These are phyloP conservation scores for Enteromius argenteus DNA, from an alignment of 2,797 vertebrate genomes.

Conservation along the genomic window DNA sequence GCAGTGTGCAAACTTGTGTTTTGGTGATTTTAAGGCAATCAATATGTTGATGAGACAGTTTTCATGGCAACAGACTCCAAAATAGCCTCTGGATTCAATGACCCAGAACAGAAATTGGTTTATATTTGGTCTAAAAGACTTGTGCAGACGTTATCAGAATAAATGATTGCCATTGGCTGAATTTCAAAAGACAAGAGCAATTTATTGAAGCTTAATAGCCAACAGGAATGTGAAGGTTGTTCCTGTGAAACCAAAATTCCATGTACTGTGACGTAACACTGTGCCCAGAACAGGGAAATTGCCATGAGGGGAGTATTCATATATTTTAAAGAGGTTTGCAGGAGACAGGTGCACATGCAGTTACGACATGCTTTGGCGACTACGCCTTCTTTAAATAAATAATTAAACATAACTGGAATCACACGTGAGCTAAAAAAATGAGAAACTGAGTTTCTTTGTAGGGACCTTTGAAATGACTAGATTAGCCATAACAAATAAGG, in stretches of 20 bases:
- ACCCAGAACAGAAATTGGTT: conserved; percentile 3
- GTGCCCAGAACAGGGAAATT: neutral
- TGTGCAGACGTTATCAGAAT: conserved; percentile 1
- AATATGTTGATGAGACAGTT: conserved; percentile 52
- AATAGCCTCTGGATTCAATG: conserved; percentile 24
- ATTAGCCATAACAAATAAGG: neutral
- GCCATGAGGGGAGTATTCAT: neutral
- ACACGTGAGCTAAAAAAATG: conserved; percentile 7
- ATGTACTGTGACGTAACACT: neutral
- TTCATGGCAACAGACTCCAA: conserved; percentile 54
- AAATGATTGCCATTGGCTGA: neutral
- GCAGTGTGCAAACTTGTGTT: neutral
- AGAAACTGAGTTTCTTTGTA: neutral
- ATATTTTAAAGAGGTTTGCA: neutral
- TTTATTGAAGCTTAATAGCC: conserved; percentile 8
- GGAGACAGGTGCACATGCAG: neutral
- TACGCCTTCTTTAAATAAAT: conserved; percentile 12
- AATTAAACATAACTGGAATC: conserved; percentile 15
- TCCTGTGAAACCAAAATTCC: neutral
- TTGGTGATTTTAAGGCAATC: conserved; percentile 32
- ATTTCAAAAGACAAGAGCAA: conserved; percentile 5
- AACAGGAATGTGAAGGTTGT: conserved; percentile 1
- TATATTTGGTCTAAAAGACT: conserved; percentile 10
- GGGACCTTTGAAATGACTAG: neutral
- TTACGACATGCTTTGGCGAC: neutral